Percentiles rank a stretch among this genome's conserved stretches.
These are phyloP conservation scores for Girardia tigrina DNA, from an alignment of 2,888 invertebrate species.

Conservation along the genomic window DNA sequence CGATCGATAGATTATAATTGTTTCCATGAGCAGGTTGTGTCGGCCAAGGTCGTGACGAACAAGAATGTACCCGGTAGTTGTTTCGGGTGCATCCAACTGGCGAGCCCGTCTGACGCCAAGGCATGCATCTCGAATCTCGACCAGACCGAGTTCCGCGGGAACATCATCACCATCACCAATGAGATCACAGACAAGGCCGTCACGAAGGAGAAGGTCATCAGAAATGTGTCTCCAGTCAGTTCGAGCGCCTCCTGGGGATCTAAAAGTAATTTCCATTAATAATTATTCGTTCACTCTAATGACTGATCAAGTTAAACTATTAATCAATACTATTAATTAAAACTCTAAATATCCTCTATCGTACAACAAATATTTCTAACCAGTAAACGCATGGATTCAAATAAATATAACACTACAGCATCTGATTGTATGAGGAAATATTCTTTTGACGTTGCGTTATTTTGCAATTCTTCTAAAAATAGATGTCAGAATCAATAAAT, in stretches of 20 bases:
- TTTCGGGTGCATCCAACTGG: neutral
- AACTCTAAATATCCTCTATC: no score
- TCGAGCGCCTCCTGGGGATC: constrained; percentile 12
- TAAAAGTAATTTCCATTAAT: constrained; percentile 15
- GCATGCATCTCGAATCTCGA: neutral
- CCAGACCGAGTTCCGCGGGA: neutral
- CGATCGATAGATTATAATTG: neutral
- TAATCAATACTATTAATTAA: no score
- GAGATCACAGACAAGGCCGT: neutral
- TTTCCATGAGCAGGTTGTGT: neutral
- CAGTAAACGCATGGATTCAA: no score
- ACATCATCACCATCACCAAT: neutral
- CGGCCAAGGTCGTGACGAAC: neutral
- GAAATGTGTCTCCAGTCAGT: constrained; percentile 8
- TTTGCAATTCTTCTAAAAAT: no score
- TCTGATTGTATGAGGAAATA: no score
- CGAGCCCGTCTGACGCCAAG: neutral
- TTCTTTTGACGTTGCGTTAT: no score
- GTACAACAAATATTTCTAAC: neutral
- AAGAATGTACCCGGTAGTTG: neutral
- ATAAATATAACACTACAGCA: no score
- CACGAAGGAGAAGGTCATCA: neutral
- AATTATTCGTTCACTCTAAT: no score
- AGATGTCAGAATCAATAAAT: no score
- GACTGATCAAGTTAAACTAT: no score